Evolutionary conservation across 2,113 vertebrate genomes (phyloP).

Genomic region (Beaufortia kweichowensis): DNA sequence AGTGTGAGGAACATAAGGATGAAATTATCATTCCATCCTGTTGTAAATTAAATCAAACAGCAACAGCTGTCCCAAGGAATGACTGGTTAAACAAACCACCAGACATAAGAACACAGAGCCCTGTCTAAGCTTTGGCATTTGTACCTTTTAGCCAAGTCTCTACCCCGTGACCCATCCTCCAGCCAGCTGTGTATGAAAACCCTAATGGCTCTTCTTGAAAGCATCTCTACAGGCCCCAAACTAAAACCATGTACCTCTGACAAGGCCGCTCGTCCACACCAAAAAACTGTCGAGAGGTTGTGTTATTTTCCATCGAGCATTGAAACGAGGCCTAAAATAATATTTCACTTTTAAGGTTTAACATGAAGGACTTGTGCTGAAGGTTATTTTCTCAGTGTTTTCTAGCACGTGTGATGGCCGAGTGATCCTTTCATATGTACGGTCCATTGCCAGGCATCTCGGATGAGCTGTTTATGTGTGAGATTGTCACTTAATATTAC

Average conservation of each 20-base stretch:
- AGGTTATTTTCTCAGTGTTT: slow-evolving; percentile 27
- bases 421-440: slow-evolving; percentile 2
- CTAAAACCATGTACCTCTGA: neutral
- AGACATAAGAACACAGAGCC: slow-evolving; percentile 52
- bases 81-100: slow-evolving; percentile 53
- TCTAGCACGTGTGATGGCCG: neutral
- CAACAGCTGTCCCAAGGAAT: slow-evolving; percentile 53
- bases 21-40: slow-evolving; percentile 63
- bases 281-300: neutral
- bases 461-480: slow-evolving; percentile 35
- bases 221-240: neutral
- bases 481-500: slow-evolving; percentile 25
- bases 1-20: slow-evolving; percentile 51
- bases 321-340: slow-evolving; percentile 30
- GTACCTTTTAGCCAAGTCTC: slow-evolving; percentile 1
- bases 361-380: slow-evolving; percentile 12
- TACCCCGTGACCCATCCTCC: neutral
- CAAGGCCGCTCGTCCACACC: neutral
- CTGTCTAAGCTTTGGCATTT: slow-evolving; percentile 22
- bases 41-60: slow-evolving; percentile 65
- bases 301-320: slow-evolving; percentile 1
- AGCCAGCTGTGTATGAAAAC: slow-evolving; percentile 8
- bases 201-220: neutral
- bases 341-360: slow-evolving; percentile 27
- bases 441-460: slow-evolving; percentile 35